Base-by-base conservation (phyloP, 2,797 vertebrate genomes). In the Spondyliosoma cantharus region DNA sequence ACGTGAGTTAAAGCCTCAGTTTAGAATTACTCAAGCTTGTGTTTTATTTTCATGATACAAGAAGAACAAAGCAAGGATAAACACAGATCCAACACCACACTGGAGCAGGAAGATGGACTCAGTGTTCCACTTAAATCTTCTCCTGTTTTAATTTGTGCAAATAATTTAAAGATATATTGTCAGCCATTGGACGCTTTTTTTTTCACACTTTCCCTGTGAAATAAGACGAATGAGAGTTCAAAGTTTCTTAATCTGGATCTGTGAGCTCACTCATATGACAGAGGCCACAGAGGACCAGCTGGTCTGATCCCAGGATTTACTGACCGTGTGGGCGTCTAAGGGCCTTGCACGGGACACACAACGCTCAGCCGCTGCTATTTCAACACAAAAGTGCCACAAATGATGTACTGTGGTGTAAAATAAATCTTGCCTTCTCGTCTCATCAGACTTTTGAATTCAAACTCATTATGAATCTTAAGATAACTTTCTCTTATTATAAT, bases 231-330 rank as follows among this genome's bases (percentile, higher is more conserved):
- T 48, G 25, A 17, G 56, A 57, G 65, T 37, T 81, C 5, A 42
- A 43, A 75, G 72, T 67, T 56, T 78, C 57, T 59, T 67, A 80
- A 83, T 81, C 67, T 50, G 67, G 48, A 59, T 24, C 24, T 7
- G 64, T 82, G 85, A 88, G 70, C 74, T 82, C n/a, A 2, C 24
- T 88, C 82, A 72, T 81, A 75, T 78, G 83, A 83, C 22, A 17
- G 50, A 79, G 49, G 74, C 66, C 6, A 1, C 52, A 13, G 61
- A 64, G 43, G 60, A 20, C 53, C 74, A 24, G 68, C 59, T 72
- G 76, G 64, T 71, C 76, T 71, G 82, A 78, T 81, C 69, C 57
- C 59, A 16, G 58, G 70, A 76, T 78, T 83, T 80, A 78, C 63
- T 43, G 27, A 60, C 65, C 0, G 2, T 32, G 45, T 29, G 16